These are phyloP conservation scores for Cyrtodaria siliqua DNA, from an alignment of 2,888 invertebrate species.

Conservation along the genomic window DNA sequence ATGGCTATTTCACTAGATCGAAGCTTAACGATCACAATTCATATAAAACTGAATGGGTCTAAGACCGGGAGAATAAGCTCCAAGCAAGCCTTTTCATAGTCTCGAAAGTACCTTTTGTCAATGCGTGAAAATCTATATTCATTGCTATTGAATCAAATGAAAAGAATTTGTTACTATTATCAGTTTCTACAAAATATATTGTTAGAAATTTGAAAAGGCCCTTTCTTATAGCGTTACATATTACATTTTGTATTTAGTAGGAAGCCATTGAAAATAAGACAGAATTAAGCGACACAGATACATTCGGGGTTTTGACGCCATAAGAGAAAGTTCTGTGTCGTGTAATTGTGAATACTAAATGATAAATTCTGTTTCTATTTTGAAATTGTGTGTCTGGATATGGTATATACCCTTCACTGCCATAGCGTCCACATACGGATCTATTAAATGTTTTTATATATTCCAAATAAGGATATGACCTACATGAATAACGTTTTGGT, in stretches of 20 bases:
- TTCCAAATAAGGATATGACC: too few relatives aligned
- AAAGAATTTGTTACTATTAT: constrained; percentile 80
- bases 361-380: background rate
- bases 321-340: constrained; percentile 31
- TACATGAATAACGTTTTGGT: too few relatives aligned
- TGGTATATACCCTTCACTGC: too few relatives aligned
- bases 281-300: constrained; percentile 51
- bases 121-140: constrained; percentile 79
- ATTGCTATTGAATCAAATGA: constrained; percentile 73
- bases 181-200: constrained; percentile 80
- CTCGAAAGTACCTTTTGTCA: constrained; percentile 54
- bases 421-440: too few relatives aligned
- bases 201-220: constrained; percentile 81
- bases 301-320: constrained; percentile 40
- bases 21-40: constrained; percentile 62
- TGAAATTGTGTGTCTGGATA: too few relatives aligned
- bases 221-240: constrained; percentile 82
- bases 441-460: too few relatives aligned
- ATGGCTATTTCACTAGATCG: constrained; percentile 40
- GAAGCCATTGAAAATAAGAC: constrained; percentile 45
- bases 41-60: constrained; percentile 54
- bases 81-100: constrained; percentile 50
- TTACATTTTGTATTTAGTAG: constrained; percentile 71
- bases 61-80: constrained; percentile 33
- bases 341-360: constrained; percentile 7